Evolutionary conservation across 2,113 vertebrate genomes (phyloP).

Genomic region (Panthera leo): DNA sequence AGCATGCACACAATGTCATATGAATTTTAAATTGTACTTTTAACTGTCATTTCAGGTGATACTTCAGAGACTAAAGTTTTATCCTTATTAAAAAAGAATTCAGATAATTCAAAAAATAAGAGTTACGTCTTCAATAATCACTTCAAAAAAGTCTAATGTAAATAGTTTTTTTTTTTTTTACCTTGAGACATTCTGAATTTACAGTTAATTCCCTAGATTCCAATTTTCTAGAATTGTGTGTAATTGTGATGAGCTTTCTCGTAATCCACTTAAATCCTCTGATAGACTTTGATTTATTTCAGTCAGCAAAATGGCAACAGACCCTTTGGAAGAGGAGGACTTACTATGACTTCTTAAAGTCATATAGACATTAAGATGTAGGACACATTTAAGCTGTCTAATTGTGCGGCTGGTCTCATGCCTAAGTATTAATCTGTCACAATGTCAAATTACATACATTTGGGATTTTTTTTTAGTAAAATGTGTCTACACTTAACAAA

Average conservation of each 20-base stretch:
- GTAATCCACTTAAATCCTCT: constrained; percentile 83
- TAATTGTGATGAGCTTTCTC: constrained; percentile 79
- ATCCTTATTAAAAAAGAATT: constrained; percentile 52
- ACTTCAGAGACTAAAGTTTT: constrained; percentile 5
- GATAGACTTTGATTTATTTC: constrained; percentile 83
- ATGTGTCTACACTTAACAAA: constrained; percentile 83
- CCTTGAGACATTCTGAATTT: constrained; percentile 68
- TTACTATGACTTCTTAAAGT: constrained; percentile 81
- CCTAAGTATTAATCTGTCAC: constrained; percentile 84
- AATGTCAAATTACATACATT: constrained; percentile 84
- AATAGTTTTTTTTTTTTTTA: constrained; percentile 46
- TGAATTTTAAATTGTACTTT: constrained; percentile 45
- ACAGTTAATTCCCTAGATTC: constrained; percentile 80
- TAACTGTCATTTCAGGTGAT: constrained; percentile 35
- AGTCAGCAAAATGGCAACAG: constrained; percentile 76
- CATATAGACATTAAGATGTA: constrained; percentile 81
- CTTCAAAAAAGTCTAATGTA: constrained; percentile 50
- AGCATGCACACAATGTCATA: not conserved
- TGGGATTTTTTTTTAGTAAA: constrained; percentile 75
- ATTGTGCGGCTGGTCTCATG: constrained; percentile 83
- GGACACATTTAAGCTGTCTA: constrained; percentile 82
- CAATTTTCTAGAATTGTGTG: constrained; percentile 82
- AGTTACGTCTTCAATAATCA: not conserved
- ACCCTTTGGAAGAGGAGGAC: constrained; percentile 71
- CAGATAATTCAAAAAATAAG: constrained; percentile 3